A percentile compares a stretch with the other conserved stretches of the same genome.
phyloP scores from a whole-genome alignment of 2,113 vertebrate genomes.

The Nestor notabilis region DNA sequence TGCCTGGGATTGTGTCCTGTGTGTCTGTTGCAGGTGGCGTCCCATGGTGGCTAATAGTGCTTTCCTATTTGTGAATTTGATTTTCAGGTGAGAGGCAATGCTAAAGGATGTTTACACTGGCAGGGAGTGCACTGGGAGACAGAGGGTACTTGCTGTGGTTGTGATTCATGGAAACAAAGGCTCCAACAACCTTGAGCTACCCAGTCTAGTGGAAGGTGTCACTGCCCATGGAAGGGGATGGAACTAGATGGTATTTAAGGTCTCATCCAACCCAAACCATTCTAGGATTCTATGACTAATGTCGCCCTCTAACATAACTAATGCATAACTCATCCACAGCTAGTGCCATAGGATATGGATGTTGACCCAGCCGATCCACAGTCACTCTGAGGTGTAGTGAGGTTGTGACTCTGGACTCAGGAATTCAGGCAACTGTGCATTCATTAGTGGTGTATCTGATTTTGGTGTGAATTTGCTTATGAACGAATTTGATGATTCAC shows the following conservation, averaged over 20 bases:
- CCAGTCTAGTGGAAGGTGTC: background rate
- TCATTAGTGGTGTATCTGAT: no score
- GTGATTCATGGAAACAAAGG: background rate
- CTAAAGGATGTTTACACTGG: rapidly evolving
- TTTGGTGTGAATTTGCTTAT: background rate
- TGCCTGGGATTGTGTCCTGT: rapidly evolving
- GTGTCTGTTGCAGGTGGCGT: background rate
- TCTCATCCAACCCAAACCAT: background rate
- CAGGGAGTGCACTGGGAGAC: background rate
- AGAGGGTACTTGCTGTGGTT: background rate
- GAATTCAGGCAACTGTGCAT: background rate
- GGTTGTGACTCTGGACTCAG: background rate
- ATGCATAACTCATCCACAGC: rapidly evolving
- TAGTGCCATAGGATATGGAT: background rate
- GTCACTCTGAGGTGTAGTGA: background rate
- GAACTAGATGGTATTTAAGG: background rate
- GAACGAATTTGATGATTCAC: background rate
- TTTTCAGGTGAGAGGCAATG: background rate
- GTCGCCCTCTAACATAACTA: background rate
- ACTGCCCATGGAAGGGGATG: background rate
- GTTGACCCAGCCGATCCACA: rapidly evolving
- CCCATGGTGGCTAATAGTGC: background rate
- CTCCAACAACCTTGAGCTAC: background rate
- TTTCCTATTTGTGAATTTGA: rapidly evolving
- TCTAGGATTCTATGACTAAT: background rate